These are phyloP conservation scores for Conus betulinus DNA, from an alignment of 1,140 invertebrate genomes.

Conservation along the genomic window DNA sequence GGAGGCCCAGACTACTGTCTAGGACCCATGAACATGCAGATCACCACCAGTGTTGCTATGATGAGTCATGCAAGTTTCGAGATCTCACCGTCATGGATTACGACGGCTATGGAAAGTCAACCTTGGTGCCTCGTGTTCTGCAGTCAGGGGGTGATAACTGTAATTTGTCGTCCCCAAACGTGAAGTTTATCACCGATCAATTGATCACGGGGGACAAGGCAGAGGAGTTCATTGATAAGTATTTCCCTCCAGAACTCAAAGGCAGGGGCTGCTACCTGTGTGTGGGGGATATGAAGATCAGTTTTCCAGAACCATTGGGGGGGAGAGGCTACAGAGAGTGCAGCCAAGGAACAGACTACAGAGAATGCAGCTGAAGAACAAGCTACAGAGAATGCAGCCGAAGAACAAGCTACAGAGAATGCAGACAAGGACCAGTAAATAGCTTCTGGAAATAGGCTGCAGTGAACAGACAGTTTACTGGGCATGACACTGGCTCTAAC, in stretches of 20 bases:
- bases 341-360: neutral
- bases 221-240: conserved; percentile 48
- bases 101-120: conserved; percentile 37
- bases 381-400: too few relatives aligned
- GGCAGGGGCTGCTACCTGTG: conserved; percentile 48
- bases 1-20: conserved; percentile 36
- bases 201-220: conserved; percentile 48
- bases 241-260: conserved; percentile 40
- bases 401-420: too few relatives aligned
- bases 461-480: too few relatives aligned
- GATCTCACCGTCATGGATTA: conserved; percentile 41
- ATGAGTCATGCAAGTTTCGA: conserved; percentile 37
- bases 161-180: conserved; percentile 34
- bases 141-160: conserved; percentile 55
- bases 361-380: too few relatives aligned
- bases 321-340: neutral
- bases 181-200: conserved; percentile 48
- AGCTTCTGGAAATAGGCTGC: too few relatives aligned
- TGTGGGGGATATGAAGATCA: conserved; percentile 51
- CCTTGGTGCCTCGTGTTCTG: conserved; percentile 43
- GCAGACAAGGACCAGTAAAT: too few relatives aligned
- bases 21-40: neutral
- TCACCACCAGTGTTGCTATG: conserved; percentile 52
- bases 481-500: too few relatives aligned
- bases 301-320: conserved; percentile 29